Percentiles rank a stretch among this genome's conserved stretches.
Conservation (phyloP, 2,113 vertebrate species). For the Falcunculus frontatus region DNA sequence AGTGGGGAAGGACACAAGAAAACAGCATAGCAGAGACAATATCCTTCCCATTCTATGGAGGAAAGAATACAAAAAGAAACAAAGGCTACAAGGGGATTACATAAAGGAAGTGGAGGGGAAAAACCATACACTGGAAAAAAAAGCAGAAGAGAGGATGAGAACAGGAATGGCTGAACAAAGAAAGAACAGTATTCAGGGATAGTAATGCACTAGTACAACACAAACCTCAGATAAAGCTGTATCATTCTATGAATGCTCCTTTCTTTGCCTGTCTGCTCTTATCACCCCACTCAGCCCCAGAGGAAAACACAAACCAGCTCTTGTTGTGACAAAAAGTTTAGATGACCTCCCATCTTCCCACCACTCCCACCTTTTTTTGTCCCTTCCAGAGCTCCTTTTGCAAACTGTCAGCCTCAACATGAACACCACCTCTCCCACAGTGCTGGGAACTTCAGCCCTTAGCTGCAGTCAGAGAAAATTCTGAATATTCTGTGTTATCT, state of each 20-base stretch:
- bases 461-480: neutral
- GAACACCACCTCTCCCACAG: accelerated
- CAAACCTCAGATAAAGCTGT: neutral
- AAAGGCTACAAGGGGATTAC: neutral
- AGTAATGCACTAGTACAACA: neutral
- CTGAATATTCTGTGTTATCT: neutral
- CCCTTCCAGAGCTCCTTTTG: neutral
- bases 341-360: neutral
- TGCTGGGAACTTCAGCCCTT: neutral
- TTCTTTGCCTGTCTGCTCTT: neutral
- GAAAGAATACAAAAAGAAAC: neutral
- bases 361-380: neutral
- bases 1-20: neutral
- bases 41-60: neutral
- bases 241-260: neutral
- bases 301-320: neutral
- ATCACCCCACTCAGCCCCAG: neutral
- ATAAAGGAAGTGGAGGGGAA: neutral
- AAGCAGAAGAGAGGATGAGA: neutral
- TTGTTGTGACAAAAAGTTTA: neutral
- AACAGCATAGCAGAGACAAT: neutral
- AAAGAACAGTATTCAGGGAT: neutral
- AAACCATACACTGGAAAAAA: neutral
- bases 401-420: neutral
- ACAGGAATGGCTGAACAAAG: neutral